Conservation (phyloP, 2,113 vertebrate species). For the pig (Sus scrofa) region T2T-Sscrofa CM000822.6:4146501-4147000, state of each 20-base stretch:
- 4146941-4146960: slow-evolving; percentile 22
- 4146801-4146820: slow-evolving; percentile 8
- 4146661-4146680: slow-evolving; percentile 18
- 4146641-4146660: slow-evolving; percentile 28
- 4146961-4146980: slow-evolving; percentile 6
- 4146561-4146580: background rate
- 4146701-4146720: slow-evolving; percentile 20
- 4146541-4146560: background rate
- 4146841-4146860: background rate
- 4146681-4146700: background rate
- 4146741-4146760: slow-evolving; percentile 64
- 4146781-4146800: slow-evolving; percentile 56
- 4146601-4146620: background rate
- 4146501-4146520: background rate
- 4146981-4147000: background rate
- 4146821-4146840: background rate
- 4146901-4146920: slow-evolving; percentile 37
- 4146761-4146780: slow-evolving; percentile 75
- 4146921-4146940: slow-evolving; percentile 50
- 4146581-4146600: background rate
- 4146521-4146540: slow-evolving; percentile 31
- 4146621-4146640: background rate
- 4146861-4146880: background rate
- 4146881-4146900: slow-evolving; percentile 47
- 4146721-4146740: slow-evolving; percentile 43